Percentiles rank a stretch among this genome's conserved stretches.
Conservation (phyloP, 2,888 invertebrate genomes). For the Tricholauxania praeusta region DNA sequence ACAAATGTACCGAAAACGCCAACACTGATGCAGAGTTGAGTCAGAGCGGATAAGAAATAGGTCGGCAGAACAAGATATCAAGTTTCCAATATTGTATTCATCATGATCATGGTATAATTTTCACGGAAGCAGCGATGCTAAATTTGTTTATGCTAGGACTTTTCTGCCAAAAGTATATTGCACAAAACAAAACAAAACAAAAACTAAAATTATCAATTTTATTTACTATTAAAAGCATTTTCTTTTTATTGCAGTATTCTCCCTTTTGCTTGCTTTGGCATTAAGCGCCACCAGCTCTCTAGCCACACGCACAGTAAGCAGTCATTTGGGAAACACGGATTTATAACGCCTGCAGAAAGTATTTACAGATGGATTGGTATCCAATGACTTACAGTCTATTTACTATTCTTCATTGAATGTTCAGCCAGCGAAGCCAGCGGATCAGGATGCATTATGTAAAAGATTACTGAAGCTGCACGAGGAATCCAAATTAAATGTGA, state of each 20-base stretch:
- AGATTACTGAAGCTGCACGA: conserved; percentile 55
- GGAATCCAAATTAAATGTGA: conserved; percentile 70
- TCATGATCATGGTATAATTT: no score
- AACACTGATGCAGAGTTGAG: no score
- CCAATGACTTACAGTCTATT: conserved; percentile 75
- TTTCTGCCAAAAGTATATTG: no score
- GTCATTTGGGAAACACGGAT: conserved; percentile 61
- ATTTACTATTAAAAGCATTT: background rate
- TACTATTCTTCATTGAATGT: conserved; percentile 83
- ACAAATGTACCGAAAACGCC: no score
- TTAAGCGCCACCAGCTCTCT: conserved; percentile 43
- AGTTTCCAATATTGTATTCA: no score
- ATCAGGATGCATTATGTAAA: conserved; percentile 71
- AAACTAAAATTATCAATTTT: no score
- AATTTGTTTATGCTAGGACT: no score
- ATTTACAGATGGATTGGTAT: conserved; percentile 68
- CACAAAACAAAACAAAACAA: no score
- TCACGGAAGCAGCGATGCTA: no score
- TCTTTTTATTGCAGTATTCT: background rate
- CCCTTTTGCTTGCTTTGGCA: conserved; percentile 43
- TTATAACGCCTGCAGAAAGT: conserved; percentile 64
- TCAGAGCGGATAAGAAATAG: no score
- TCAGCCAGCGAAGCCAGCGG: conserved; percentile 74
- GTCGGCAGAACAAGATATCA: no score
- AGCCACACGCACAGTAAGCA: conserved; percentile 60